Evolutionary conservation across 2,113 vertebrate genomes (phyloP), one percentile per base, ranked within the genome.

Genomic region (Indicator indicator): DNA sequence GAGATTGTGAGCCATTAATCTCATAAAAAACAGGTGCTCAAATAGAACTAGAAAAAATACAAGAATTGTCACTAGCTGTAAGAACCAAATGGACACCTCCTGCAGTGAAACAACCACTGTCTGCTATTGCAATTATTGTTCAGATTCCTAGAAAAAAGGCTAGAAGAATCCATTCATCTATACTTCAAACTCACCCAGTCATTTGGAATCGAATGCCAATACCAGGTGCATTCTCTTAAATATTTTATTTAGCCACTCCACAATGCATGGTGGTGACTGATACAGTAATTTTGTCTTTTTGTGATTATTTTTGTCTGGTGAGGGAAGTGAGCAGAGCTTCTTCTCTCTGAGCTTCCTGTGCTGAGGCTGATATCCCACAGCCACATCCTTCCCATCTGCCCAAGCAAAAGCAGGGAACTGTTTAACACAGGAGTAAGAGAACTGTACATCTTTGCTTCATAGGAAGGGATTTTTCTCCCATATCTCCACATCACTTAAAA

Each of bases 11-110:
- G 40, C 75, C 79, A 91, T 94, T 96, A 88, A 91, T 96, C 75
- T 95, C 83, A 54, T 78, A 46, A 88, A 93, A 93, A 94, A 28
- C 72, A 91, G 95, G 82, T 95, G 86, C 85, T 95, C 72, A 94
- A 60, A 89, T 71, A 87, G 82, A 83, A 89, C 91, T 81, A 93
- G 68, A 88, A 90, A 94, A 93, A 75, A 86, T 30, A 12, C 21
- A 71, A 88, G 78, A 90, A 71, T 44, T 88, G 72, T 88, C 67
- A 75, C 60, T 64, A 78, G 48, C 26, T 86, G 30, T 58, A 85
- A 74, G 79, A 91, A 91, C 20, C 60, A 91, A 96, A 91, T 68
- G 64, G 64, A 80, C 52, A 70, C 40, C 72, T 89, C 93, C 89
- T 90, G 79, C 89, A 78, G 91, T 32, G 94, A 77, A 74, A 26